Conservation (phyloP, 2,113 vertebrate species). For the Alexandromys fortis region DNA sequence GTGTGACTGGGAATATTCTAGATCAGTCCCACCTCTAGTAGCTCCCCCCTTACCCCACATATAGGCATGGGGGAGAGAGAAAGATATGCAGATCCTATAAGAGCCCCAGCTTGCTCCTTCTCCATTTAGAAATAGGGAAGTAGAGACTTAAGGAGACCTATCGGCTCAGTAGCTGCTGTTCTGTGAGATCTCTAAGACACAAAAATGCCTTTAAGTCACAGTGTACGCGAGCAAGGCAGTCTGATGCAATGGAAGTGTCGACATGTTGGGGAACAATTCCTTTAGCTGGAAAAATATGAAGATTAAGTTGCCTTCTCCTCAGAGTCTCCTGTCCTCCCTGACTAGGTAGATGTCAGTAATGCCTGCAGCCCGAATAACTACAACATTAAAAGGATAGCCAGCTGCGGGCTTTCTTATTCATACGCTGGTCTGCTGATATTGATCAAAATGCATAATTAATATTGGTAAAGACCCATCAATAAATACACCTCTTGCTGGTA, state of each 20-base stretch:
- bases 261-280: neutral
- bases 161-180: neutral
- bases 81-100: neutral
- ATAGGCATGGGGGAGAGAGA: neutral
- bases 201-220: neutral
- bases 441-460: neutral
- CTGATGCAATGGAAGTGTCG: too few species aligned
- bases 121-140: neutral
- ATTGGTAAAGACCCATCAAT: neutral
- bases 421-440: neutral
- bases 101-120: neutral
- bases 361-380: neutral
- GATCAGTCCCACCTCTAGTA: neutral
- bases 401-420: neutral
- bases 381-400: neutral
- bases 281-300: neutral
- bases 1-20: neutral
- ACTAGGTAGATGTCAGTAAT: neutral
- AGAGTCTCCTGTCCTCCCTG: neutral
- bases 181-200: too few species aligned
- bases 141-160: neutral
- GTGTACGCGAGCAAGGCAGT: neutral
- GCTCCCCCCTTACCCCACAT: neutral
- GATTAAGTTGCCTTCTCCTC: neutral
- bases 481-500: rapidly evolving